Evolutionary conservation across 2,797 vertebrate species (phyloP).

Genomic region (Xenopus petersii): DNA sequence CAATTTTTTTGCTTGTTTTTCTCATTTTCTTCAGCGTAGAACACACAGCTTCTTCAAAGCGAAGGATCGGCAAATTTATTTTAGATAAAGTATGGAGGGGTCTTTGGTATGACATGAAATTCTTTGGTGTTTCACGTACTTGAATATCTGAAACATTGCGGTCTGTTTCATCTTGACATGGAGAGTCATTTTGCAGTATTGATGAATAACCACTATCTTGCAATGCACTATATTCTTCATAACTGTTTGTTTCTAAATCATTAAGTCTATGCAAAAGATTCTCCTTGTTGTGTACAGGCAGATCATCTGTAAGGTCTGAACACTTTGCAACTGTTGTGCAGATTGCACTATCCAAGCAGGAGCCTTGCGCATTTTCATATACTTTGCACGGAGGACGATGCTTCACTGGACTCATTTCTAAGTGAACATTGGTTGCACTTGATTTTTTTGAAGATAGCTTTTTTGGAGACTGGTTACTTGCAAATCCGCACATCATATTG

Average conservation of each 20-base stretch:
- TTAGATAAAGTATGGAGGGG: slow-evolving; percentile 51
- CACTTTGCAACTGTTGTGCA: slow-evolving; percentile 39
- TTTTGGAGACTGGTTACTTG: slow-evolving; percentile 38
- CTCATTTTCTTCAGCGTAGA: slow-evolving; percentile 74
- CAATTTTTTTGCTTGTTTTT: slow-evolving; percentile 73
- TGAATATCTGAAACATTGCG: slow-evolving; percentile 52
- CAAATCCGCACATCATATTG: slow-evolving; percentile 65
- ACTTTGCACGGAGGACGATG: slow-evolving; percentile 54
- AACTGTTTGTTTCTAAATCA: slow-evolving; percentile 55
- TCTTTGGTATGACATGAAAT: slow-evolving; percentile 50
- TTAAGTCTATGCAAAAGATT: slow-evolving; percentile 55
- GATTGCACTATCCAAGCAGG: slow-evolving; percentile 42
- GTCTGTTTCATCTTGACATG: slow-evolving; percentile 56
- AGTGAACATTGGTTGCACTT: slow-evolving; percentile 44
- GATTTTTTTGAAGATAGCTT: slow-evolving; percentile 53
- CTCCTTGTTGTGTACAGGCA: slow-evolving; percentile 78
- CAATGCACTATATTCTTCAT: slow-evolving; percentile 49
- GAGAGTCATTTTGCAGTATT: slow-evolving; percentile 68
- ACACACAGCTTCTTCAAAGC: slow-evolving; percentile 79
- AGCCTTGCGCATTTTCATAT: slow-evolving; percentile 52
- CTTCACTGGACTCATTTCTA: slow-evolving; percentile 48
- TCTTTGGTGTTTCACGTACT: slow-evolving; percentile 55
- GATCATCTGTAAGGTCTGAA: slow-evolving; percentile 54
- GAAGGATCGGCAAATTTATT: slow-evolving; percentile 73
- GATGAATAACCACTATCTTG: slow-evolving; percentile 89